Percentiles rank a stretch among this genome's conserved stretches.
Evolutionary conservation across 1,140 invertebrate species (phyloP).

Genomic region (Cyrtorhinus lividipennis): DNA sequence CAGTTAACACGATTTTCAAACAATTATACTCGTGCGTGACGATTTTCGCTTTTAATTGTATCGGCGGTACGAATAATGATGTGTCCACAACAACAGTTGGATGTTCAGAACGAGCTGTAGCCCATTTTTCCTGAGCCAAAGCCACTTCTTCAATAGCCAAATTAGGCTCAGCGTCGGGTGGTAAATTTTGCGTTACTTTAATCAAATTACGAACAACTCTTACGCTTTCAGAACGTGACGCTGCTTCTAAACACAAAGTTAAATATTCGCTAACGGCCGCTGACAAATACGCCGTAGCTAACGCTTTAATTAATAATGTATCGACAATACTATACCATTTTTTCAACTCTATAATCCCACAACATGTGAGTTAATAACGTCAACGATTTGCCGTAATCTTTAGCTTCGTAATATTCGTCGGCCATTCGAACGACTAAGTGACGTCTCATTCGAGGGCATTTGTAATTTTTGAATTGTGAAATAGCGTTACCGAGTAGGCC

Average conservation of each 20-base stretch:
- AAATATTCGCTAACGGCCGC: constrained; percentile 77
- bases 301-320: constrained; percentile 61
- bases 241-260: constrained; percentile 63
- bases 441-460: constrained; percentile 78
- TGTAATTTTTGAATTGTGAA: constrained; percentile 82
- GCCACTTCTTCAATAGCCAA: not conserved
- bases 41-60: constrained; percentile 16
- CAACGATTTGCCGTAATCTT: constrained; percentile 80
- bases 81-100: constrained; percentile 13
- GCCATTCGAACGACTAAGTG: constrained; percentile 89
- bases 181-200: not conserved
- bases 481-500: constrained; percentile 74
- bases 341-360: constrained; percentile 78
- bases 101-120: not conserved
- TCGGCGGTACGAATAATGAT: constrained; percentile 8
- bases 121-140: constrained; percentile 15
- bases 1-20: constrained; percentile 5
- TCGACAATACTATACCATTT: constrained; percentile 74
- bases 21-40: constrained; percentile 7
- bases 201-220: not conserved
- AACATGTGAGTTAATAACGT: constrained; percentile 81
- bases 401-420: constrained; percentile 78
- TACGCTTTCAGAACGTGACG: constrained; percentile 31
- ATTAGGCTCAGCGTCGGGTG: constrained; percentile 15
- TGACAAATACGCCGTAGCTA: constrained; percentile 80